These are phyloP conservation scores for Lutjanus erythropterus DNA, from an alignment of 2,113 vertebrate species.

Conservation along the genomic window DNA sequence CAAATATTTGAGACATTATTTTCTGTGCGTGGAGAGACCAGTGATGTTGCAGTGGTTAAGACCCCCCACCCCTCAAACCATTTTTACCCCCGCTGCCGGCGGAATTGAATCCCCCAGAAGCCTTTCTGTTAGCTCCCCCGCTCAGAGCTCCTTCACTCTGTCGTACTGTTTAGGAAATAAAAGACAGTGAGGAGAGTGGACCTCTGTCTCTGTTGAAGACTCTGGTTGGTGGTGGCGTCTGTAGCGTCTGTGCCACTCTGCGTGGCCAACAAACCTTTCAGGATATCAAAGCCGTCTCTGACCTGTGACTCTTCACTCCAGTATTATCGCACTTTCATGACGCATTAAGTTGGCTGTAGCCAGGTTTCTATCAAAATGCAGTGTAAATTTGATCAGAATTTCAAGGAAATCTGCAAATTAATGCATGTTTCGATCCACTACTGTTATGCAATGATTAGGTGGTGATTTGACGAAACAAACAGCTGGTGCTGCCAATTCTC, in stretches of 20 bases:
- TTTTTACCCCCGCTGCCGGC: conserved; percentile 15
- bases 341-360: background rate
- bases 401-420: no score
- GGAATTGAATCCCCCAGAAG: conserved; percentile 22
- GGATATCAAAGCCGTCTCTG: background rate
- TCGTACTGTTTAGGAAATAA: background rate
- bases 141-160: background rate
- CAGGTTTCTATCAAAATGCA: background rate
- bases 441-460: no score
- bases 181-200: background rate
- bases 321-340: background rate
- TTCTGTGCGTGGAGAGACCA: conserved; percentile 11
- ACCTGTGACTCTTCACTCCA: background rate
- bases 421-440: no score
- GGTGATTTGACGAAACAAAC: background rate
- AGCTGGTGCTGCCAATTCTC: background rate
- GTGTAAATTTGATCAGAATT: background rate
- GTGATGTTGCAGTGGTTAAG: conserved; percentile 35
- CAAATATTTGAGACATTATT: conserved; percentile 35
- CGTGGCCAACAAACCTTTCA: background rate
- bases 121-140: background rate
- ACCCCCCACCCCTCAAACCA: conserved; percentile 28
- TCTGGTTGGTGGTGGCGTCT: background rate
- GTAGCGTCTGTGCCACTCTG: background rate
- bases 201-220: background rate